A percentile compares a stretch with the other conserved stretches of the same genome.
These are phyloP conservation scores for Odocoileus hemionus DNA, from an alignment of 2,113 vertebrate species.

Conservation along the genomic window DNA sequence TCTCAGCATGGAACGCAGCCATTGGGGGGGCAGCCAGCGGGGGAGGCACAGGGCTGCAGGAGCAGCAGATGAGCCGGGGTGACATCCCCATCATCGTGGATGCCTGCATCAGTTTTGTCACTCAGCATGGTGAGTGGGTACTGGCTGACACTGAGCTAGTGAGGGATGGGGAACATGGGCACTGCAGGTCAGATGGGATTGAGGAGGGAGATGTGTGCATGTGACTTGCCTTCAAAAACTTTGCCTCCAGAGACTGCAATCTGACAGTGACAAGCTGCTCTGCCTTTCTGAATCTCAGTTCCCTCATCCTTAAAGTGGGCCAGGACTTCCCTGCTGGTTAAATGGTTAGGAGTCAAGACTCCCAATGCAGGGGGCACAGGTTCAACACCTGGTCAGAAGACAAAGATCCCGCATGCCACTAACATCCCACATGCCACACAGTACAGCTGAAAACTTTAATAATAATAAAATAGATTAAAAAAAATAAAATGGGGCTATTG, in stretches of 20 bases:
- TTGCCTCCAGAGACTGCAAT: background rate
- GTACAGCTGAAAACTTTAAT: background rate
- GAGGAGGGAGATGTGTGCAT: background rate
- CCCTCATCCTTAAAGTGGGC: background rate
- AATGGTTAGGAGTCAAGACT: background rate
- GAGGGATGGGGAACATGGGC: background rate
- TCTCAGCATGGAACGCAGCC: constrained; percentile 88
- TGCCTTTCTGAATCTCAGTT: constrained; percentile 20
- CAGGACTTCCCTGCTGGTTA: background rate
- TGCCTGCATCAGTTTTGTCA: constrained; percentile 97
- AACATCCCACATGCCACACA: background rate
- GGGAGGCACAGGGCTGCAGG: constrained; percentile 88
- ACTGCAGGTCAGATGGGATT: background rate
- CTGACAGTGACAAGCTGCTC: background rate
- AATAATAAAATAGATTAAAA: background rate
- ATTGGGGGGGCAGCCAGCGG: constrained; percentile 91
- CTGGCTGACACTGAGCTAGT: background rate
- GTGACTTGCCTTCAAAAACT: background rate
- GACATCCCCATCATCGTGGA: constrained; percentile 98
- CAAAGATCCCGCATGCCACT: background rate
- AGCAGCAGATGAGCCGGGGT: constrained; percentile 95
- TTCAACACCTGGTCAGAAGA: background rate
- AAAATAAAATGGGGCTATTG: background rate
- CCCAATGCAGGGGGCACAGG: background rate
- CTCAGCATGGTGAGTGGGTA: constrained; percentile 90